These are phyloP conservation scores for Orchesella flavescens DNA, from an alignment of 2,888 invertebrate genomes.

Conservation along the genomic window DNA sequence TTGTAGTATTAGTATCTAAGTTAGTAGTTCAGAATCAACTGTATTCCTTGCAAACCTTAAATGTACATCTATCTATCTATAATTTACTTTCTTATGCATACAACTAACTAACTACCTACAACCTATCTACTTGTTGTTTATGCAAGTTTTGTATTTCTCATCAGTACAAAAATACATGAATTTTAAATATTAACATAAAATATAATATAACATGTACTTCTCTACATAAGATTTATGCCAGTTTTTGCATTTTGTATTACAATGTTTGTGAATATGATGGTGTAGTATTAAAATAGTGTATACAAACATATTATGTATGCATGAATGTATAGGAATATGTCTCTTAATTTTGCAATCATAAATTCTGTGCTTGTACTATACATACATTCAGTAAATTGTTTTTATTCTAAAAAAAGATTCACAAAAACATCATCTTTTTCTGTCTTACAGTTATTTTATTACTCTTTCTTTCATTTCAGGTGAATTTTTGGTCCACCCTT, in stretches of 20 bases:
- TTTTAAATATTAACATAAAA: conserved; percentile 22
- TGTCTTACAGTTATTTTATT: not conserved
- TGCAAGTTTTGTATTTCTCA: conserved; percentile 10
- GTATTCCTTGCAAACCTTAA: too few relatives aligned
- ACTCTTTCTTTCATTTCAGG: too few relatives aligned
- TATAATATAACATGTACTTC: not conserved
- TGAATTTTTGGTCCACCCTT: too few relatives aligned
- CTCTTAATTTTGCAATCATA: not conserved
- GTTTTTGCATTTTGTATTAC: conserved; percentile 16
- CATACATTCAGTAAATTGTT: not conserved
- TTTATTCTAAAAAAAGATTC: conserved; percentile 14
- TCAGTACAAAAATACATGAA: conserved; percentile 47
- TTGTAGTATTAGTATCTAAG: conserved; percentile 28
- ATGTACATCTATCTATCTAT: not conserved
- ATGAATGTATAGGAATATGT: not conserved
- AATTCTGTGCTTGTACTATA: not conserved
- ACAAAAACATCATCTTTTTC: not conserved
- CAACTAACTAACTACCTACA: too few relatives aligned
- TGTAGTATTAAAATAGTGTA: not conserved
- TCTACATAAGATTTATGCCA: not conserved
- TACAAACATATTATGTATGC: not conserved
- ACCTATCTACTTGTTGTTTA: not conserved
- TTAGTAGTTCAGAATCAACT: too few relatives aligned
- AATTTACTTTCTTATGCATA: too few relatives aligned
- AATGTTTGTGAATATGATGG: conserved; percentile 2